Evolutionary conservation across 2,888 invertebrate species (phyloP), one percentile per base, ranked within the genome.

Genomic region (Chesias legatella): DNA sequence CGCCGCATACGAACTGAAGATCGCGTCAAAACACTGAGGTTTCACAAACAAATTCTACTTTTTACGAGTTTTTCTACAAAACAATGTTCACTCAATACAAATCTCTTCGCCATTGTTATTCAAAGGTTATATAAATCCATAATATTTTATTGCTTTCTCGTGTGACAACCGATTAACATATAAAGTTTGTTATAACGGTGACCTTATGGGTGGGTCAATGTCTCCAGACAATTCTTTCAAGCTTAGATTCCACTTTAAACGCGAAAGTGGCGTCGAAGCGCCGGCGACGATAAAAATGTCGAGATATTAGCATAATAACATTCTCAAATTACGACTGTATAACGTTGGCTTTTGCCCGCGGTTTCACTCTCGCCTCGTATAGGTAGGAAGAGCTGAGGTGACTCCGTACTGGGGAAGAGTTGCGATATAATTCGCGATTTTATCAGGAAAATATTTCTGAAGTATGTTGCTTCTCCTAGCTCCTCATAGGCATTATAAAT

Each of bases 241-340:
- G 56, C 58, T 56, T 37, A 29, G 41, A 10, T 38, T 53, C 49
- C 44, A 53, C 53, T 53, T 59, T 53, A 50, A 56, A 53, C 47
- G 50, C 52, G 56, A 64, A 45, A 38, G 33, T 39, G 50, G 49
- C 49, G 44, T 49, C 48, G 46, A 55, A 57, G 57, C 56, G 52
- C 52, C 56, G 34, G 37, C 43, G 49, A 50, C 56, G 40, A 63
- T 66, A 67, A 72, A 72, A 73, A 67, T 55, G 63, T 57, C 65
- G 56, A 73, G 73, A 71, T 67, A 78, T 79, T 75, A 65, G 48
- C 68, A 69, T 74, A 76, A 76, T 67, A 51, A 58, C 64, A 63
- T 71, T 65, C 60, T 70, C 67, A 70, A 70, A 70, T 68, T 63
- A 48, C 61, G 44, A 17, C 5, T 17, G 13, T 3, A 17, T 3